Base-by-base conservation (phyloP, 2,888 invertebrate species). In the Dastarcus helophoroides region DNA sequence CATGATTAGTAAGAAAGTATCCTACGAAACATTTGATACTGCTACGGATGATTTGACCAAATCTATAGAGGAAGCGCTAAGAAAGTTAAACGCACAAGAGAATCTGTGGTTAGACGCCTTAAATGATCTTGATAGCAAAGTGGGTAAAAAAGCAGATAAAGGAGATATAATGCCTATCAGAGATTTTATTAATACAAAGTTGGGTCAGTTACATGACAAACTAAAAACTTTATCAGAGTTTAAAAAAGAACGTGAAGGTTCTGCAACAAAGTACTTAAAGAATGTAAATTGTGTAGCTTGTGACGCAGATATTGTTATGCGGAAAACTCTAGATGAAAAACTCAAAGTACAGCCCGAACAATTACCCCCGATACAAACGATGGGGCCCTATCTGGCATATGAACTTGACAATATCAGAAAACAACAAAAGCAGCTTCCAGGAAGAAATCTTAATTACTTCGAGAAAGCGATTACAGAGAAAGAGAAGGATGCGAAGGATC, bases 241-340 rank as follows among this genome's bases (percentile, higher is more conserved):
- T 42, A 68, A 71, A 29, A 62, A 65, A 16, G 76, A 77, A 32
- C 71, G 68, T 1, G 78, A 82, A 38, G 82, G 83, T 0, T 81
- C 82, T 3, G 83, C 79, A 3, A 71, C 78, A 1, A 79, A 77
- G 53, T 67, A n/a, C 40, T 47, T 29, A 35, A 79, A 77, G 45
- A 73, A 81, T 42, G 69, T 83, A 9, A 76, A 79, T 42, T 84
- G 83, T 49, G 69, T 84, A 46, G 80, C 82, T 0, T 84, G 84
- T 47, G 79, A 83, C 44, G 77, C 77, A 17, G 70, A 76, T 14
- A 81, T 76, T 2, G 70, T 79, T 3, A 83, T 84, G 82, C 59
- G 63, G 12, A 71, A 67, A 51, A 67, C 75, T 9, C 64, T 72
- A 21, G 54, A 62, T 13, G 48, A 65, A 1, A 48, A 65, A 1